Base-by-base conservation (phyloP, 2,888 invertebrate species). In the Helicoverpa assulta region DNA sequence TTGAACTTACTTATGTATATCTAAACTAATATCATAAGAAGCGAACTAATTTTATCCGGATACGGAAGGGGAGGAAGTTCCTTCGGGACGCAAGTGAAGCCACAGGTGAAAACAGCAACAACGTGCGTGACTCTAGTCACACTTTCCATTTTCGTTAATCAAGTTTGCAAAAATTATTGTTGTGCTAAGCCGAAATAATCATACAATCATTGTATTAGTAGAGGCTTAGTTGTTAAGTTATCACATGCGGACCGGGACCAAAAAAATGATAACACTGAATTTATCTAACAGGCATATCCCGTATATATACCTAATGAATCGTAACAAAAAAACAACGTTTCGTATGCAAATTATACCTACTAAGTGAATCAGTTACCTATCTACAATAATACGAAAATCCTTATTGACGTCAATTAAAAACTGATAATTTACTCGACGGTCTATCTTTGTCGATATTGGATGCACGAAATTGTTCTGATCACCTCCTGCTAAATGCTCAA, bases 321-420 rank as follows among this genome's bases (percentile, higher is more conserved):
- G 47, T 67, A 29, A 60, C 12, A 47, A 18, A 52, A 47, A 37
- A 21, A 52, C 29, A 60, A 59, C 54, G 54, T 59, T 51, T 43
- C 21, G 29, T 58, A 63, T 72, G 47, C 54, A 64, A 63, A 58
- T 65, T 50, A 62, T 50, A n/a, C 29, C 21, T 1, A 29, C 29
- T 54, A 72, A 73, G 73, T 66, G 55, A 66, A 59, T 43, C 16
- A 29, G 33, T 33, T 47, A 57, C n/a, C 6, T 57, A 70, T 16
- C 16, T 59, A 10, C 3, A 72, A n/a, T 19, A 33, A 58, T 55
- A 40, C 18, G 54, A 10, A 33, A 40, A 47, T n/a, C 47, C 47
- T 40, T n/a, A 47, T 47, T 47, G 47, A 47, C 47, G 47, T 47
- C 47, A 47, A 47, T 16, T 5, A 47, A 47, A 47, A n/a, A 58